Conservation (phyloP, 64 coral and sea anemone genomes). For the Pachyseris speciosa region DNA sequence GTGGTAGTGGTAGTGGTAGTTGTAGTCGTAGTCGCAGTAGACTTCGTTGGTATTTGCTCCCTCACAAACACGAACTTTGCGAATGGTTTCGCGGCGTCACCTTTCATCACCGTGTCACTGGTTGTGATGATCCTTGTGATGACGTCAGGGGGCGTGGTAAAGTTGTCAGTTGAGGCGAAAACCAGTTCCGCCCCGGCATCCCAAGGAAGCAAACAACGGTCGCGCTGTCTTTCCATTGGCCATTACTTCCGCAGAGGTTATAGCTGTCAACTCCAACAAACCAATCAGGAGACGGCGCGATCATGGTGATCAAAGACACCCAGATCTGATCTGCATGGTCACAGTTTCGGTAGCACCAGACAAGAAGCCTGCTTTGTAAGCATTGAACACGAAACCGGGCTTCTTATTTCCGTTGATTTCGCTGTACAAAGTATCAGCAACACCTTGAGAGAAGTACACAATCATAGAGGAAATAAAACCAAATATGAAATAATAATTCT, state of each 20-base stretch:
- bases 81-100: neutral
- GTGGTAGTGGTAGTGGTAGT: too few species aligned
- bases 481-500: neutral
- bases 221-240: slow-evolving; percentile 20
- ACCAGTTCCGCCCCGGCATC: slow-evolving; percentile 59
- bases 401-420: neutral
- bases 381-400: neutral
- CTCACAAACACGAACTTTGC: slow-evolving; percentile 7
- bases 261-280: slow-evolving; percentile 59
- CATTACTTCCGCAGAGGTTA: slow-evolving; percentile 41
- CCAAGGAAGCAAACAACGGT: neutral
- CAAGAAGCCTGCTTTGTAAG: neutral
- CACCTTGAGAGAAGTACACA: neutral
- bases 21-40: too few species aligned
- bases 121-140: slow-evolving; percentile 16
- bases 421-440: neutral
- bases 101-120: neutral
- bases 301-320: slow-evolving; percentile 56
- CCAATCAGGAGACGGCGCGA: slow-evolving; percentile 68
- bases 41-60: neutral
- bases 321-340: neutral
- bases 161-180: neutral
- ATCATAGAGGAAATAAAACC: neutral
- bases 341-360: neutral
- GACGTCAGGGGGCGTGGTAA: slow-evolving; percentile 18